Evolutionary conservation across 2,113 vertebrate genomes (phyloP).

Genomic region (Cephalopholis sonnerati): DNA sequence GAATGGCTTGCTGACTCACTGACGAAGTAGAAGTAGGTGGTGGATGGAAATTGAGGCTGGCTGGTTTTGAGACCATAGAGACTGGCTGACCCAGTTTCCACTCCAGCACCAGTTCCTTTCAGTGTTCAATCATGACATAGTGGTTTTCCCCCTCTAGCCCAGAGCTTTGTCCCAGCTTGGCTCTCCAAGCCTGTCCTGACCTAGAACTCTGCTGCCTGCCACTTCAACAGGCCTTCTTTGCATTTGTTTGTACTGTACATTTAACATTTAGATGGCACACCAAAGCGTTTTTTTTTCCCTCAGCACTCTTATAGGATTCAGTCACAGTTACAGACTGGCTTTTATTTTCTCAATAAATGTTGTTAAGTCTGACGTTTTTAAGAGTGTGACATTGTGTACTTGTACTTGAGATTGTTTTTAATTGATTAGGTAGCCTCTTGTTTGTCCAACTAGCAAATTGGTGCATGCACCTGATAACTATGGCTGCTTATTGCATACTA

Average conservation of each 20-base stretch:
- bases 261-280: neutral
- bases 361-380: too few species aligned
- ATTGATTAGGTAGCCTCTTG: neutral
- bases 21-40: constrained; percentile 68
- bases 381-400: neutral
- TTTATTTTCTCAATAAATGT: neutral
- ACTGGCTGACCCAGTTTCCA: constrained; percentile 79
- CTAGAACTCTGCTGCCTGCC: constrained; percentile 3
- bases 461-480: neutral
- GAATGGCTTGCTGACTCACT: constrained; percentile 75
- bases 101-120: constrained; percentile 71
- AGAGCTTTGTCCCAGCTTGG: constrained; percentile 56
- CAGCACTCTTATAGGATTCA: neutral
- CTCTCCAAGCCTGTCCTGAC: constrained; percentile 39
- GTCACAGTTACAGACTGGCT: neutral
- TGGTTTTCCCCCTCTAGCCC: constrained; percentile 66
- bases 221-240: constrained; percentile 1
- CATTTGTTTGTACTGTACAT: neutral
- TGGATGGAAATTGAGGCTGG: constrained; percentile 74
- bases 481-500: neutral
- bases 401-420: neutral
- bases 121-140: constrained; percentile 66
- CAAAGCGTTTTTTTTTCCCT: neutral
- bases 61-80: constrained; percentile 72
- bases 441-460: neutral